These are phyloP conservation scores for Xiphydria camelus DNA, from an alignment of 2,888 invertebrate genomes.

Conservation along the genomic window DNA sequence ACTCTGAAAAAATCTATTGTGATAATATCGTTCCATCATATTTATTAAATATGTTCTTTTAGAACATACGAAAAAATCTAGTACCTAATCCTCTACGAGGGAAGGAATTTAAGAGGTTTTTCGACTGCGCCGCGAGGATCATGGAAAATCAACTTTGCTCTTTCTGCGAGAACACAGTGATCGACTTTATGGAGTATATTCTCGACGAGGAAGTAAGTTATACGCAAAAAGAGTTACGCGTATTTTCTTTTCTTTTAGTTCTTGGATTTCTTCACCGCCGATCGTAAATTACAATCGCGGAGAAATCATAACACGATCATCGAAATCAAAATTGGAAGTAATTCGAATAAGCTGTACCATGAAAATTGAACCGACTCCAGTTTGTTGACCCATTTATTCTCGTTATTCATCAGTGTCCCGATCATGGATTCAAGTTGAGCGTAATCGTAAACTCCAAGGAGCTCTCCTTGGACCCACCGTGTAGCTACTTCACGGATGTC, in stretches of 20 bases:
- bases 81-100: slow-evolving; percentile 72
- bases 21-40: background rate
- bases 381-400: slow-evolving; percentile 1
- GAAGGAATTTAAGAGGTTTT: slow-evolving; percentile 76
- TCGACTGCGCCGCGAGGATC: slow-evolving; percentile 80
- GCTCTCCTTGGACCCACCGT: slow-evolving; percentile 73
- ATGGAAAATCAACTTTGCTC: slow-evolving; percentile 89
- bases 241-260: no score
- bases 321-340: no score
- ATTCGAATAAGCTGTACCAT: no score
- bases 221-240: background rate
- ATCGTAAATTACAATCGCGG: no score
- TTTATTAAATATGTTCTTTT: slow-evolving; percentile 24
- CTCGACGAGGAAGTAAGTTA: slow-evolving; percentile 71
- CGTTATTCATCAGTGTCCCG: slow-evolving; percentile 52
- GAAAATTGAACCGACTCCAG: slow-evolving; percentile 1
- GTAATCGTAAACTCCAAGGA: slow-evolving; percentile 65
- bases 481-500: slow-evolving; percentile 74
- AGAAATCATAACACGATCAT: no score
- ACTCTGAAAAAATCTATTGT: background rate
- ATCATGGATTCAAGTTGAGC: slow-evolving; percentile 70
- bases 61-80: slow-evolving; percentile 70
- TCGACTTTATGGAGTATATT: slow-evolving; percentile 76
- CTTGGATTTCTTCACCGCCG: background rate
- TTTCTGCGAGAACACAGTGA: slow-evolving; percentile 78